phyloP scores from a whole-genome alignment of 2,113 vertebrate genomes.

The Hystrix cristata region DNA sequence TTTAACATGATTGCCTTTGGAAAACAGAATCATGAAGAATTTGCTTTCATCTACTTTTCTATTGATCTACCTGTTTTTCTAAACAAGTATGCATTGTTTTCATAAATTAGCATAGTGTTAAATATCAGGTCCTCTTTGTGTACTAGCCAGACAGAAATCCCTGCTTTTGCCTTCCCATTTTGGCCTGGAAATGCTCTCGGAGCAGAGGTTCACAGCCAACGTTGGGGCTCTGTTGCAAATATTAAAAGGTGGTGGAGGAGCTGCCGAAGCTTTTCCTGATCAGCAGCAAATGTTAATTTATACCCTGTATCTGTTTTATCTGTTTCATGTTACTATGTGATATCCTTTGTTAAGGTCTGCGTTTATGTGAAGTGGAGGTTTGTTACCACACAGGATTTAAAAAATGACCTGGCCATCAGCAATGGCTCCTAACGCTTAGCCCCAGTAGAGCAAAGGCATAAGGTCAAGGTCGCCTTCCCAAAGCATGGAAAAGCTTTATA shows the following conservation, averaged over 20 bases:
- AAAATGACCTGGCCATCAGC: background rate
- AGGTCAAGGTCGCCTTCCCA: background rate
- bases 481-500: background rate
- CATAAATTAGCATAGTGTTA: background rate
- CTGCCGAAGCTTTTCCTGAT: background rate
- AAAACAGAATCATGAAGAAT: background rate
- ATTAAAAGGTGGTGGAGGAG: background rate
- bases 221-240: background rate
- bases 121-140: background rate
- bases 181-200: background rate
- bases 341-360: background rate
- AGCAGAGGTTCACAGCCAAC: background rate
- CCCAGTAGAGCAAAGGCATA: background rate
- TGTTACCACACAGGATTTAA: background rate
- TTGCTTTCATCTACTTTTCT: background rate
- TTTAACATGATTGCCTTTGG: background rate
- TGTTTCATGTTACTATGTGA: background rate
- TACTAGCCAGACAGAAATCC: background rate
- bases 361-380: background rate
- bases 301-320: background rate
- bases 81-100: background rate
- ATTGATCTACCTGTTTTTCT: background rate
- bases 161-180: background rate
- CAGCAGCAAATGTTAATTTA: background rate
- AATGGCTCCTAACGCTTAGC: no score